These are phyloP conservation scores for Leucoraja ocellata DNA, from an alignment of 2,797 vertebrate genomes.

Conservation along the genomic window DNA sequence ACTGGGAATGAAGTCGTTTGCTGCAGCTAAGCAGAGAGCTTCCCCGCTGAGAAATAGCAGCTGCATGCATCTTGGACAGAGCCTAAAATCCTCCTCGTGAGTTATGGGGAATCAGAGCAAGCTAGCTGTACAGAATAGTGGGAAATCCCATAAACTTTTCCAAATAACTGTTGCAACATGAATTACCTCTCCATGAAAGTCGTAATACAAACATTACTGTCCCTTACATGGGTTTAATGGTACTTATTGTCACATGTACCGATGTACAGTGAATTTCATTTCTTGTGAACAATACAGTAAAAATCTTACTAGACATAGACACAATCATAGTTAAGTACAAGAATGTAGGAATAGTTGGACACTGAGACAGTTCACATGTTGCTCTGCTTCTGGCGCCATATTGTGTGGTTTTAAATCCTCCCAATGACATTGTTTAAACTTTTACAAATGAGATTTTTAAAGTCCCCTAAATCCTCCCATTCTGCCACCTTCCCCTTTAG, in stretches of 20 bases:
- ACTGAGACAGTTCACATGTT: no score
- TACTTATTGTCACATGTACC: no score
- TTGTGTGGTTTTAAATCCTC: no score
- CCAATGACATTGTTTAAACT: background rate
- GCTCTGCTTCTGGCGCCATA: no score
- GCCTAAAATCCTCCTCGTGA: background rate
- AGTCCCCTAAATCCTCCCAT: background rate
- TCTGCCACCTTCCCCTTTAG: background rate
- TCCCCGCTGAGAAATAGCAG: slow-evolving; percentile 28
- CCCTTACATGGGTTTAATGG: no score
- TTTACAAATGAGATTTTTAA: background rate
- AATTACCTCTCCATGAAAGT: background rate
- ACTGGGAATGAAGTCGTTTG: slow-evolving; percentile 12
- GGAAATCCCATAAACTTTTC: background rate
- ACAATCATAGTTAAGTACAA: no score
- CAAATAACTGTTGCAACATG: background rate
- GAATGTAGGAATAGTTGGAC: no score
- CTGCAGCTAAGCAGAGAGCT: background rate
- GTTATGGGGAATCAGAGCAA: slow-evolving; percentile 2
- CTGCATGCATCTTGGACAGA: slow-evolving; percentile 12
- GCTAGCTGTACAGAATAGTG: slow-evolving; percentile 14
- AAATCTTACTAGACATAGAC: no score
- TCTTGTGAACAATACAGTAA: no score
- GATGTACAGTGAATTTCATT: no score
- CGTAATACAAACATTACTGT: background rate